These are phyloP conservation scores for Conistra vaccinii DNA, from an alignment of 2,888 invertebrate species.

Conservation along the genomic window DNA sequence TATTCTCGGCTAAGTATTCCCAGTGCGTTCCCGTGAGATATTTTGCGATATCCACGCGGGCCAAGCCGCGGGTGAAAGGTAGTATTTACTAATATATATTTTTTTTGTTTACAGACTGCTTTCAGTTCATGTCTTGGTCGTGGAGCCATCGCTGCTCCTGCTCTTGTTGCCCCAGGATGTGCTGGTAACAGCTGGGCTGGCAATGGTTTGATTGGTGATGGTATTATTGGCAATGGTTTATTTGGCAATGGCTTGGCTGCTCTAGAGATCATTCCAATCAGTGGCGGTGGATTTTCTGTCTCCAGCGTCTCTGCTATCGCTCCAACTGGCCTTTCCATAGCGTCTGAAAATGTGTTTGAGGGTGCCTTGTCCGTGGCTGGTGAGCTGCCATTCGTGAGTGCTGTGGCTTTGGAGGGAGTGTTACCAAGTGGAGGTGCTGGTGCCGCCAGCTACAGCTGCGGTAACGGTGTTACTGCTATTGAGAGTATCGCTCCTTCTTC, in stretches of 20 bases:
- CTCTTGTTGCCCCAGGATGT: too few relatives aligned
- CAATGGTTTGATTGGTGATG: slow-evolving; percentile 10
- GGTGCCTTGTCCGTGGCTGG: slow-evolving; percentile 49
- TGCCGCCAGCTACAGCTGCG: slow-evolving; percentile 40
- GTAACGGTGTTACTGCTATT: slow-evolving; percentile 50
- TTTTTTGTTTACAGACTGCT: neutral
- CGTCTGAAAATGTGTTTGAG: slow-evolving; percentile 61
- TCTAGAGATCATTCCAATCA: slow-evolving; percentile 50
- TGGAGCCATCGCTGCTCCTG: neutral
- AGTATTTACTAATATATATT: too few relatives aligned
- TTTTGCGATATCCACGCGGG: too few relatives aligned
- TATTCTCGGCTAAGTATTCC: too few relatives aligned
- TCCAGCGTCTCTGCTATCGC: slow-evolving; percentile 40
- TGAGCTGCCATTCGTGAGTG: slow-evolving; percentile 54
- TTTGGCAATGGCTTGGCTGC: slow-evolving; percentile 15
- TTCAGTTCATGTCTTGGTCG: slow-evolving; percentile 13
- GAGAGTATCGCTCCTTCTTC: too few relatives aligned
- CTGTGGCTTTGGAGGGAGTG: slow-evolving; percentile 45
- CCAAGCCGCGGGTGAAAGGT: too few relatives aligned
- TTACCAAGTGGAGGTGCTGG: slow-evolving; percentile 51
- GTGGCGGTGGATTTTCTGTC: slow-evolving; percentile 49
- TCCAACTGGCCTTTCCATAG: slow-evolving; percentile 55
- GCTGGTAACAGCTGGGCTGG: neutral
- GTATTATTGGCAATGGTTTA: neutral
- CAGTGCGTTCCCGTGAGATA: too few relatives aligned